Base-by-base conservation (phyloP, 2,888 invertebrate species). In the Himalopsyche tibetana region DNA sequence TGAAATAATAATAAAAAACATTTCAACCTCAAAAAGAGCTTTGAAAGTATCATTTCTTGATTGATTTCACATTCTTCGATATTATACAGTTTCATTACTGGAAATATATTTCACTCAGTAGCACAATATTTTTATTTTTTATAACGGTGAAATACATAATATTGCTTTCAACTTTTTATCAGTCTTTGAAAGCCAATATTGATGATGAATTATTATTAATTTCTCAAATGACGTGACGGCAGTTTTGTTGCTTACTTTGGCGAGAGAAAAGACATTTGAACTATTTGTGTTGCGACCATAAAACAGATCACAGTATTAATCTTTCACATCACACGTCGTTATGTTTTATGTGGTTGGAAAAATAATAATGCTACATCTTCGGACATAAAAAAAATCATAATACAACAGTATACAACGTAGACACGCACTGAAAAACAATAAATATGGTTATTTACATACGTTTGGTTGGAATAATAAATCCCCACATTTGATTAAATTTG, bases 221-320 rank as follows among this genome's bases (percentile, higher is more conserved):
- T 19, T 63, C n/a, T 63, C 19, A 63, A 63, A 63, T 19, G 19
- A 63, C 28, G 63, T 63, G 63, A 4, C 28, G 11, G 63, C 63
- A 63, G 28, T 63, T 63, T 19, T 63, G 19, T 63, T 63, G 51
- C 51, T 80, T 84, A 74, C 69, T 80, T 80, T 84, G 42, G 51
- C 79, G 79, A 15, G 45, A 79, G 83, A 83, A 63, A 63, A 63
- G 82, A 82, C 51, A 80, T 86, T 82, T 82, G 80, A 82, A 86
- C 84, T 86, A 86, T 86, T 84, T 86, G 84, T 84, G 83, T 80
- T 84, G 55, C 5, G 63, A 69, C 81, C 82, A 74, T 86, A 86
- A 86, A 86, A 82, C 84, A 86, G 83, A 86, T 86, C 84, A 86
- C 55, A 82, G 84, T 82, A 80, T 86, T 86, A 86, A 86, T 86